Conservation (phyloP, 2,888 invertebrate species). For the Thera obeliscata region DNA sequence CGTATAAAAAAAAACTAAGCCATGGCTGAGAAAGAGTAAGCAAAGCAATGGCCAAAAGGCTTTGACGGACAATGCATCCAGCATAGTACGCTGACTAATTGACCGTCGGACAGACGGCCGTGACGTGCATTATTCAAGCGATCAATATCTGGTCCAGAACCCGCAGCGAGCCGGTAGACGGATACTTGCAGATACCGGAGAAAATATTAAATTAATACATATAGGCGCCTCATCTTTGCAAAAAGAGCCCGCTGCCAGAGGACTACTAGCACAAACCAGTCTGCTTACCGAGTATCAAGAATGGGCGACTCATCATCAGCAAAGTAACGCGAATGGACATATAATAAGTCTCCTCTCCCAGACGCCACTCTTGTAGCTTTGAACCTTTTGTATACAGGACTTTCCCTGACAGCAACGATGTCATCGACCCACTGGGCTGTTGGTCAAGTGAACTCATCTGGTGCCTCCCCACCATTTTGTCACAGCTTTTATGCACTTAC, state of each 20-base stretch:
- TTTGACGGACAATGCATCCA: slow-evolving; percentile 36
- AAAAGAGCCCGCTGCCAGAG: not conserved
- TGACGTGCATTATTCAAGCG: slow-evolving; percentile 50
- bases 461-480: too few species aligned
- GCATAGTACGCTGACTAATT: slow-evolving; percentile 43
- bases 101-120: slow-evolving; percentile 46
- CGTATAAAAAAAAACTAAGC: slow-evolving; percentile 10
- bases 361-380: too few species aligned
- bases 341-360: too few species aligned
- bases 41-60: slow-evolving; percentile 29
- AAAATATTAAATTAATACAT: not conserved
- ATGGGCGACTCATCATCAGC: too few species aligned
- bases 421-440: too few species aligned
- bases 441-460: too few species aligned
- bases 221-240: not conserved
- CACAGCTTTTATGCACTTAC: too few species aligned
- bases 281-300: too few species aligned
- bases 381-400: too few species aligned
- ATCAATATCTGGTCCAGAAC: slow-evolving; percentile 38
- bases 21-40: slow-evolving; percentile 9
- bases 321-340: too few species aligned
- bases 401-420: too few species aligned
- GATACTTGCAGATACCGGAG: slow-evolving; percentile 3
- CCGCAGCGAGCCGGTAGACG: slow-evolving; percentile 1
- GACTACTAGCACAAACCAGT: too few species aligned